Evolutionary conservation across 2,888 invertebrate genomes (phyloP).

Genomic region (Apodemia duryi): DNA sequence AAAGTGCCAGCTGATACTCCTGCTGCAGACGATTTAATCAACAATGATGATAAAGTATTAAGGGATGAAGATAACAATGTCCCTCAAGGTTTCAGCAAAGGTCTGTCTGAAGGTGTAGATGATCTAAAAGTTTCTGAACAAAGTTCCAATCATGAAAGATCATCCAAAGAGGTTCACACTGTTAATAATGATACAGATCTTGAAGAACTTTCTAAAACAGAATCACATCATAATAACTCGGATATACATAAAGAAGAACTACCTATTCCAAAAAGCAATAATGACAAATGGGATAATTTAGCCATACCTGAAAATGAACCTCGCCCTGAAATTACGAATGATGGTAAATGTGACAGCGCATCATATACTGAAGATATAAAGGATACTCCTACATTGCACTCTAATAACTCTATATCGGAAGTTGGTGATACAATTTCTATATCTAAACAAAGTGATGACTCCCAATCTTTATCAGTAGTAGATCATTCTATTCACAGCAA

Average conservation of each 20-base stretch:
- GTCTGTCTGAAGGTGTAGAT: slow-evolving; percentile 43
- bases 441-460: slow-evolving; percentile 75
- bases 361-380: slow-evolving; percentile 56
- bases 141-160: slow-evolving; percentile 36
- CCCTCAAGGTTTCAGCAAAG: slow-evolving; percentile 40
- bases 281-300: slow-evolving; percentile 53
- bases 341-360: slow-evolving; percentile 47
- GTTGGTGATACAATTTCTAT: slow-evolving; percentile 64
- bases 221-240: slow-evolving; percentile 34
- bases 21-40: slow-evolving; percentile 53
- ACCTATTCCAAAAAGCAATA: slow-evolving; percentile 35
- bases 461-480: slow-evolving; percentile 68
- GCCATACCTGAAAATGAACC: slow-evolving; percentile 41
- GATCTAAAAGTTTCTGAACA: slow-evolving; percentile 35
- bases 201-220: slow-evolving; percentile 32
- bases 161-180: slow-evolving; percentile 38
- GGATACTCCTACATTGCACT: slow-evolving; percentile 47
- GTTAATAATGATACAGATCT: slow-evolving; percentile 40
- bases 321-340: slow-evolving; percentile 41
- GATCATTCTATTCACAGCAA: slow-evolving; percentile 60
- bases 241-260: slow-evolving; percentile 43
- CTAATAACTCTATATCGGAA: slow-evolving; percentile 48
- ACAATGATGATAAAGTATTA: slow-evolving; percentile 45
- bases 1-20: slow-evolving; percentile 78
- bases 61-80: slow-evolving; percentile 39